Evolutionary conservation across 30 jellyfish, hydroid and myxozoan genomes (phyloP).

Genomic region (Catostylus mosaicus): DNA sequence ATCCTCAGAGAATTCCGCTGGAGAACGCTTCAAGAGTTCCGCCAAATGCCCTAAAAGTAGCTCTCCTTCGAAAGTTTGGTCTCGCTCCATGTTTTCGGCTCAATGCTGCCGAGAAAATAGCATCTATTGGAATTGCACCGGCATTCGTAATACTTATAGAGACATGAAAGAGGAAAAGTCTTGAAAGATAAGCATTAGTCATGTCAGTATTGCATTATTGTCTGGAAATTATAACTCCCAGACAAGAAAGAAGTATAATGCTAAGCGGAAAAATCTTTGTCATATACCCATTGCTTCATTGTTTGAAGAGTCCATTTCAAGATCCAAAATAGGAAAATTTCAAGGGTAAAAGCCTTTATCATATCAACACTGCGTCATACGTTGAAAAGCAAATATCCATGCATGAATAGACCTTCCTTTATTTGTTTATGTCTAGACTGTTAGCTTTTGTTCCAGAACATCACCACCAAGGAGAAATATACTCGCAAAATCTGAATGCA

Average conservation of each 20-base stretch:
- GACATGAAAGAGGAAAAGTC: not conserved
- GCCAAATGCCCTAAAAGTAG: not conserved
- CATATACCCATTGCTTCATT: too few relatives aligned
- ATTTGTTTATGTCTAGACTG: not conserved
- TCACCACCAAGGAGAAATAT: not conserved
- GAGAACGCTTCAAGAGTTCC: not conserved
- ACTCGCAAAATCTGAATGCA: not conserved
- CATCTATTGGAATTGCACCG: not conserved
- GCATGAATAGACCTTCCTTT: not conserved
- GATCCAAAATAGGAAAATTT: too few relatives aligned
- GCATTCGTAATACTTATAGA: not conserved
- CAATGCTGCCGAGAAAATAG: not conserved
- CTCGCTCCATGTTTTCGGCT: constrained; percentile 5
- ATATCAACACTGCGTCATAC: not conserved
- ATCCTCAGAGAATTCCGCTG: not conserved
- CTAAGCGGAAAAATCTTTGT: not conserved
- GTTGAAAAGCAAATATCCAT: not conserved
- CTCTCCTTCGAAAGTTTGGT: not conserved
- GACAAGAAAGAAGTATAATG: not conserved
- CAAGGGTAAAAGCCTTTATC: not conserved
- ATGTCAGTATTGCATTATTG: not conserved
- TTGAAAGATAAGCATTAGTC: not conserved
- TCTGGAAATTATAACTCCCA: not conserved
- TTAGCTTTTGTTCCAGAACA: not conserved
- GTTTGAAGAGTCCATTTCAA: too few relatives aligned